Evolutionary conservation across 2,113 vertebrate species (phyloP), one percentile per base, ranked within the genome.

Genomic region (Gambusia affinis): DNA sequence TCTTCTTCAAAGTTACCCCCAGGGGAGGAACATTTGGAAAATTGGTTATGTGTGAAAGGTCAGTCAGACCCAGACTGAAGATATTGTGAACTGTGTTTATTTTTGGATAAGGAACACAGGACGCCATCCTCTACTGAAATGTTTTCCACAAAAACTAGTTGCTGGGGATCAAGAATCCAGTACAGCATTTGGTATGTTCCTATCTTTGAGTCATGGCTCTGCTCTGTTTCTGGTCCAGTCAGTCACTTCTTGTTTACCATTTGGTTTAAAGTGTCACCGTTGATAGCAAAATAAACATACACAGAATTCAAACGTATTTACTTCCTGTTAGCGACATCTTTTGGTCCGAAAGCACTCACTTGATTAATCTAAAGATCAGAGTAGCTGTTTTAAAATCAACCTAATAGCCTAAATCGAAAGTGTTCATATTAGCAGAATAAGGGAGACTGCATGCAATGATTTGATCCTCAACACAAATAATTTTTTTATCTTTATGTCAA

Each of bases 91-190:
- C 14, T 60, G 57, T 64, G 78, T 76, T 75, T 64, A 42, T 42
- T 28, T 47, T 31, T 78, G 31, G 72, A n/a, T 15, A 22, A 42
- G 33, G 29, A 44, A 42, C 60, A 80, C 76, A 67, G 33, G 72
- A 78, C 80, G 82, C 80, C 81, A 83, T 81, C 80, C 80, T 70
- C 62, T 60, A 69, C 67, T 60, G 60, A 81, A 84, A 67, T 77
- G 30, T 73, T 64, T 64, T 51, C 42, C 27, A n/a, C 51, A 51
- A 84, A 66, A 81, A 78, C 81, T 82, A 31, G 35, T 12, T 67
- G 68, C 66, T 73, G 51, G 70, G 70, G 79, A 73, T 85, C 81
- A 80, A 86, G 66, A 72, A 63, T 80, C 73, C 33, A n/a, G 2
- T n/a, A 10, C 24, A 57, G 24, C 0, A 11, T n/a, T n/a, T 24